A percentile compares a stretch with the other conserved stretches of the same genome.
These are phyloP conservation scores for Noturus placidus DNA, from an alignment of 2,113 vertebrate species.

Conservation along the genomic window DNA sequence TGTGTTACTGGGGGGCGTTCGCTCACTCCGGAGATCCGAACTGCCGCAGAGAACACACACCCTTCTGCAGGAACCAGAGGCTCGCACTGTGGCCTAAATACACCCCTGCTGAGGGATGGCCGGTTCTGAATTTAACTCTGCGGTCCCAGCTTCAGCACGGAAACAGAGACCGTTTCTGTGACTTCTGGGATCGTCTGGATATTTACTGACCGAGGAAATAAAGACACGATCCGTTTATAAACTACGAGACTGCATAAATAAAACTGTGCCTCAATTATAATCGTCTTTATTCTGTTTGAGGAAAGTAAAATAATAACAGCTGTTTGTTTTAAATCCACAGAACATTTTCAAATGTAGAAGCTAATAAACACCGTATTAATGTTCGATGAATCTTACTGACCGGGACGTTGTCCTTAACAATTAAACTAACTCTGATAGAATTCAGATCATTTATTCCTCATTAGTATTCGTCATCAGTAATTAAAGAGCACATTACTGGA, in stretches of 20 bases:
- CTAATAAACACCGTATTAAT: neutral
- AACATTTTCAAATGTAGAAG: neutral
- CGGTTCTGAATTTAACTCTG: conserved; percentile 72
- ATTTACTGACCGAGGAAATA: conserved; percentile 61
- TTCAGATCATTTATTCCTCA: neutral
- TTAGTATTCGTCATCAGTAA: neutral
- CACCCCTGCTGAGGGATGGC: conserved; percentile 60
- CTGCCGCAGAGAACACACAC: conserved; percentile 56
- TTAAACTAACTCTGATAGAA: neutral
- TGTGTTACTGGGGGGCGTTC: conserved; percentile 74
- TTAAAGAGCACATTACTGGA: neutral
- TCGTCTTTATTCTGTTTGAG: neutral
- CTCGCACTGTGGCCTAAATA: conserved; percentile 67
- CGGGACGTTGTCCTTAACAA: neutral
- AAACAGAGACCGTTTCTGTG: conserved; percentile 67
- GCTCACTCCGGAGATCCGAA: conserved; percentile 69
- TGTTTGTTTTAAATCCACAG: neutral
- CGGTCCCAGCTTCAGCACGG: conserved; percentile 64
- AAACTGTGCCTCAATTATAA: neutral
- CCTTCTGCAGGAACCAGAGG: conserved; percentile 67
- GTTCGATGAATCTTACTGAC: too few relatives aligned
- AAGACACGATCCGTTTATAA: neutral
- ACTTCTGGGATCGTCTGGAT: conserved; percentile 75
- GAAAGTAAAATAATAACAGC: neutral
- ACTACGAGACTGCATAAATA: neutral